Evolutionary conservation across 2,888 invertebrate species (phyloP), one percentile per base, ranked within the genome.

Genomic region (Andrena trimmerana): DNA sequence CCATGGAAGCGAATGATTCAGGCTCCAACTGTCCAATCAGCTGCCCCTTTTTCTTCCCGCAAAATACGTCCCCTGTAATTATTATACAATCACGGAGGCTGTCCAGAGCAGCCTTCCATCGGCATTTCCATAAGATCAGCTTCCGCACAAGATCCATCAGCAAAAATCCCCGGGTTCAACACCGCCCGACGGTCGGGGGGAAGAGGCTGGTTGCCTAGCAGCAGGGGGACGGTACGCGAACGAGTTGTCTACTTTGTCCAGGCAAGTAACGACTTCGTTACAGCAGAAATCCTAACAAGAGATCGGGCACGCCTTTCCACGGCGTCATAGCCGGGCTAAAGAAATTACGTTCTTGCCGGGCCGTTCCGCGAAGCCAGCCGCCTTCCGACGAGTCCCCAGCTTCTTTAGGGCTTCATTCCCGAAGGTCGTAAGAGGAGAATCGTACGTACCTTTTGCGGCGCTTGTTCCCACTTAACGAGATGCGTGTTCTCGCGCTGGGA

Each of bases 401-500:
- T 87, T 84, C 84, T 89, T 87, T 81, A 89, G 86, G 83, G 84
- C 89, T 88, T 87, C 89, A 89, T 87, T 80, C 81, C 63, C 81
- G 82, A 88, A 84, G 86, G 81, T 80, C 88, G 84, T 87, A 87
- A 87, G 52, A 52, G 82, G 77, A 73, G 86, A 79, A 86, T 85
- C 86, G 74, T 73, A 70, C 83, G 83, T 84, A 81, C 89, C 85
- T 86, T 88, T 85, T 67, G 81, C 82, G 82, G 83, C 84, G 90
- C 85, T 89, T 90, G 90, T 90, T 89, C 84, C 78, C 84, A 83
- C 86, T 90, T 90, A 90, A 90, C 90, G 89, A 90, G 89, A 90
- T 89, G 89, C 90, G 89, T 89, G 90, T 90, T 90, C 84, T 86
- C 88, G 89, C 83, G 80, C 83, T 83, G 87, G 74, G 83, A 78